Percentiles rank a stretch among this genome's conserved stretches.
Conservation (phyloP, 92 coral and sea anemone genomes). For the Desmophyllum pertusum region DNA sequence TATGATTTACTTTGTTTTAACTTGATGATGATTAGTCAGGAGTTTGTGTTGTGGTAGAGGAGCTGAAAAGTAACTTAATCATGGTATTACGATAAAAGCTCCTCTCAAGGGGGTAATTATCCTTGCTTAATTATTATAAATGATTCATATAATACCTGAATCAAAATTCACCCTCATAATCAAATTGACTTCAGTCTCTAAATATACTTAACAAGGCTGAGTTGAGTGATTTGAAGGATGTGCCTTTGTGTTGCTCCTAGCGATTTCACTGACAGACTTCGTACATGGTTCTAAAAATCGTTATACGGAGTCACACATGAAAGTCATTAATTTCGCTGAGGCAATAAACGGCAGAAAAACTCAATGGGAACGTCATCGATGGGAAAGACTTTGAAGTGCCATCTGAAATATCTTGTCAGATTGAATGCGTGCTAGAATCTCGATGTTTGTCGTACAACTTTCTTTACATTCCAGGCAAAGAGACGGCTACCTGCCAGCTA, state of each 20-base stretch:
- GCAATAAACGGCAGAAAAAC: neutral
- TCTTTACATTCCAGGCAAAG: neutral
- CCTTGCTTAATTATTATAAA: neutral
- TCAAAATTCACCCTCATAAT: neutral
- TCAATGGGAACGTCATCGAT: conserved; percentile 3
- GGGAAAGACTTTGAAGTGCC: neutral
- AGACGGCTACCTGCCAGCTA: conserved; percentile 11
- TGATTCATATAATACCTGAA: neutral
- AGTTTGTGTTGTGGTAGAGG: too few species aligned
- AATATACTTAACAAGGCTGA: neutral
- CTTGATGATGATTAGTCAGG: too few species aligned
- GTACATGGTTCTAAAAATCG: neutral
- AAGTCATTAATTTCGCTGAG: conserved; percentile 13
- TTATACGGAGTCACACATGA: neutral
- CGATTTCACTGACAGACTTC: neutral
- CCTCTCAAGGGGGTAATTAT: neutral
- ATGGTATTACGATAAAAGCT: too few species aligned
- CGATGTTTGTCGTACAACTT: conserved; percentile 32
- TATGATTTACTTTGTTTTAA: too few species aligned
- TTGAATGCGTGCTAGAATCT: neutral
- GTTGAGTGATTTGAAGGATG: neutral
- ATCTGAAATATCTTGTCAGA: neutral
- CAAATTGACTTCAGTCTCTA: neutral
- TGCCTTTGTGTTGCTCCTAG: neutral
- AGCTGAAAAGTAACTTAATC: too few species aligned